Evolutionary conservation across 2,888 invertebrate genomes (phyloP), one percentile per base, ranked within the genome.

Genomic region (Bellardia bayeri): DNA sequence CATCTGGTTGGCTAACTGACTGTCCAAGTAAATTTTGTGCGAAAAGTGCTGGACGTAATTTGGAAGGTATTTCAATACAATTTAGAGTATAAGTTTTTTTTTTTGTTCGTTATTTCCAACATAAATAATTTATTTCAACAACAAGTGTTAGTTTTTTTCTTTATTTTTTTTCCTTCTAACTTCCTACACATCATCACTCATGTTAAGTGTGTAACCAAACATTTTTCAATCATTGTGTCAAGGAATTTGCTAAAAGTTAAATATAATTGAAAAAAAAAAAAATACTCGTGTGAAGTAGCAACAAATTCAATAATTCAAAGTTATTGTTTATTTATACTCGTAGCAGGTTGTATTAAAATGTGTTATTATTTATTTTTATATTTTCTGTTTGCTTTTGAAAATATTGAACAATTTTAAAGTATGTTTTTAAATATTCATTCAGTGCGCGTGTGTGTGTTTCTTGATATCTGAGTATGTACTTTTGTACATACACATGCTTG

Each of bases 191-290:
- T 42, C 66, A 66, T 66, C 42, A 23, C 16, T 66, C 66, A 66
- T 45, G 42, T 66, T n/a, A 23, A 13, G 23, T 42, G 4, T 66
- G 45, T 23, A 45, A 66, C 45, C 45, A 11, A 45, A 66, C 23
- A 23, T 45, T 42, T 66, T 66, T 66, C 61, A 61, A 61, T 61
- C 61, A 61, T 61, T 61, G 61, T 61, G 33, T 61, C 61, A 61
- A 61, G 61, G 61, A 33, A 61, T 61, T 61, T 61, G 61, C 61
- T 33, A 61, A 61, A 61, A 61, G 33, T 61, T 61, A 61, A 61
- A 61, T 61, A 61, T 61, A 61, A 61, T 33, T 61, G 33, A 14
- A 61, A n/a, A n/a, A 58, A 30, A 42, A 1, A 23, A 37, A 45
- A 61, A 61, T 33, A 61, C 61, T 30, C 3, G 13, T 33, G 61